Base-by-base conservation (phyloP, 2,113 vertebrate genomes). In the Odocoileus virginianus region DNA sequence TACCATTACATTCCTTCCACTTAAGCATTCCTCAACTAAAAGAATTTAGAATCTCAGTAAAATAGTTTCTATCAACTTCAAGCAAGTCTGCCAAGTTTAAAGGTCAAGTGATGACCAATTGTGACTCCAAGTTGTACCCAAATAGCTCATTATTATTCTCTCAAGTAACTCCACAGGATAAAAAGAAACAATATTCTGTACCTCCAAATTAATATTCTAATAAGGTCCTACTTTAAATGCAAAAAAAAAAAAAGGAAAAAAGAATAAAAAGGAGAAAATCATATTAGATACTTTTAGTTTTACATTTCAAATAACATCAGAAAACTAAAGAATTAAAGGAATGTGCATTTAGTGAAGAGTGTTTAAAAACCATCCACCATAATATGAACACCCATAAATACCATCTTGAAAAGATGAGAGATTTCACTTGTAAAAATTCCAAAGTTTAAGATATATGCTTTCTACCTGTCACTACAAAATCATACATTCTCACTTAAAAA, bases 101-200 rank as follows among this genome's bases (percentile, higher is more conserved):
- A 93, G 91, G 47, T 89, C 67, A 97, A 78, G 7, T 86, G 47
- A 82, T 50, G 23, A 54, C 61, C 71, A 64, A 87, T 5, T 67
- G 43, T 82, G 57, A 15, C 76, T 91, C 36, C 64, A 94, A 67
- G 74, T 82, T 74, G 21, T 96, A 27, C 61, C 81, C 55, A 64
- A 67, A 57, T 43, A 84, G 10, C 43, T 87, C 36, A 91, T 14
- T 83, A 36, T 78, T 57, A 81, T 67, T 36, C 76, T 85, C 17
- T 92, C 86, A 58, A 96, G 61, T 61, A 81, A 64, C 21, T 50
- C 47, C 58, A 82, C 3, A 40, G n/a, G 28, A 30, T 40, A 91
- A 89, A 97, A 96, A 79, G 30, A 95, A 93, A 95, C 6, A 50
- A 36, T 55, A 67, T 23, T 95, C 40, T 60, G 9, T n/a, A 76